phyloP scores from a whole-genome alignment of 2,797 vertebrate species.

The Manis javanica region DNA sequence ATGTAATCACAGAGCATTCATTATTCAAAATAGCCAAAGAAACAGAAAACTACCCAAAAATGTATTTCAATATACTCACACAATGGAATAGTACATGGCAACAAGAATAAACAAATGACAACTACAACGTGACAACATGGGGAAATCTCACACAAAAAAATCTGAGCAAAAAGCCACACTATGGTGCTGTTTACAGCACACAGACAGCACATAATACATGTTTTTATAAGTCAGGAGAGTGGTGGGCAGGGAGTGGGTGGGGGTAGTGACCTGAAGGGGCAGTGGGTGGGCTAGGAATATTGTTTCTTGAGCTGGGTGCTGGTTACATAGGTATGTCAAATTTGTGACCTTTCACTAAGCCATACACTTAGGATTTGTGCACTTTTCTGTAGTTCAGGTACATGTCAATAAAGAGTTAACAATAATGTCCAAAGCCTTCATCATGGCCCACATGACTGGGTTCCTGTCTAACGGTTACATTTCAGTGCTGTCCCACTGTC shows the following conservation, averaged over 20 bases:
- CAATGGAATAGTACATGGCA: fast-evolving
- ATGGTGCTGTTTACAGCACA: not conserved
- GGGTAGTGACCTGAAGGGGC: not conserved
- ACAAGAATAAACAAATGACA: too few species aligned
- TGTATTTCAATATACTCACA: fast-evolving
- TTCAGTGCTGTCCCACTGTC: not conserved
- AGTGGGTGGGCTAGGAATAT: not conserved
- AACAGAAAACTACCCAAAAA: not conserved
- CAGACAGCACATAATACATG: fast-evolving
- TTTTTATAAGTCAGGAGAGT: not conserved
- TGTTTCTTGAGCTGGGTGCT: not conserved
- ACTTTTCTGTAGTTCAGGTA: not conserved
- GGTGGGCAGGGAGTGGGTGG: not conserved
- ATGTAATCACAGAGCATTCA: not conserved
- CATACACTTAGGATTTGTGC: fast-evolving
- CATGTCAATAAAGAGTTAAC: too few species aligned
- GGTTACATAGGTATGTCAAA: not conserved
- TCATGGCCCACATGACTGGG: not conserved
- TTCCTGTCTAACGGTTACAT: not conserved
- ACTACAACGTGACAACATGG: fast-evolving
- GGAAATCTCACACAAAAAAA: not conserved
- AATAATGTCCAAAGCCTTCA: not conserved
- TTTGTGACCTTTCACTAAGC: not conserved
- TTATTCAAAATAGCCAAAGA: not conserved
- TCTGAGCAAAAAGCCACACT: fast-evolving